phyloP scores from a whole-genome alignment of 2,113 vertebrate genomes.

The Festucalex cinctus region DNA sequence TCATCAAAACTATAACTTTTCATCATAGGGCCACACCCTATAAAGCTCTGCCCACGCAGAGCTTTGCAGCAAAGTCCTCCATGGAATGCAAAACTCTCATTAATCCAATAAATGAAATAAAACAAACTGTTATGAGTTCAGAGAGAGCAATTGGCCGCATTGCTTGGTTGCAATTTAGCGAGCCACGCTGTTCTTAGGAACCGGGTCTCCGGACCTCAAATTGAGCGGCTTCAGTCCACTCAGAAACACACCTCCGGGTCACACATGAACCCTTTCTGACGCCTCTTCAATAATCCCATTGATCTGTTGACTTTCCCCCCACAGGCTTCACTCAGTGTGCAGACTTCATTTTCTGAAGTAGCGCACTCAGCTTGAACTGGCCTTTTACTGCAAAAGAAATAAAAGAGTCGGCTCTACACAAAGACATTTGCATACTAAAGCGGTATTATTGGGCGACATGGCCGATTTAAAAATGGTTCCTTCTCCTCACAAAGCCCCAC shows the following conservation, averaged over 20 bases:
- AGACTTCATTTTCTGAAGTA: background rate
- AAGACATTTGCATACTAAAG: constrained; percentile 51
- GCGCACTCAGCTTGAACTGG: constrained; percentile 23
- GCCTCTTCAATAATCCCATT: constrained; percentile 11
- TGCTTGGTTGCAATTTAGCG: background rate
- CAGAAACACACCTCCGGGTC: background rate
- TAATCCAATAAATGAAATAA: background rate
- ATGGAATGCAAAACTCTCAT: background rate
- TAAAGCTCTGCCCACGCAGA: too few species aligned
- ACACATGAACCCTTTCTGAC: constrained; percentile 8
- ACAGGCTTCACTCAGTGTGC: background rate
- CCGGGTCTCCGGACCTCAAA: background rate
- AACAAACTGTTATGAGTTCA: background rate
- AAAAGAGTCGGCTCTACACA: constrained; percentile 14
- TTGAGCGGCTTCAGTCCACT: background rate
- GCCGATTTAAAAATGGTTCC: constrained; percentile 31
- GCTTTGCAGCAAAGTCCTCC: background rate
- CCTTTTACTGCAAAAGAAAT: constrained; percentile 27
- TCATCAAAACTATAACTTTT: background rate
- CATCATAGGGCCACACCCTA: too few species aligned
- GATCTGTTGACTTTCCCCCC: constrained; percentile 9
- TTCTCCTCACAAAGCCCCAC: constrained; percentile 25
- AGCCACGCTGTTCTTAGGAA: background rate
- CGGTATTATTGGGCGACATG: constrained; percentile 36
- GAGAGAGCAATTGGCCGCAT: background rate